Evolutionary conservation across 2,888 invertebrate species (phyloP), one percentile per base, ranked within the genome.

Genomic region (Eutolmus rufibarbis): DNA sequence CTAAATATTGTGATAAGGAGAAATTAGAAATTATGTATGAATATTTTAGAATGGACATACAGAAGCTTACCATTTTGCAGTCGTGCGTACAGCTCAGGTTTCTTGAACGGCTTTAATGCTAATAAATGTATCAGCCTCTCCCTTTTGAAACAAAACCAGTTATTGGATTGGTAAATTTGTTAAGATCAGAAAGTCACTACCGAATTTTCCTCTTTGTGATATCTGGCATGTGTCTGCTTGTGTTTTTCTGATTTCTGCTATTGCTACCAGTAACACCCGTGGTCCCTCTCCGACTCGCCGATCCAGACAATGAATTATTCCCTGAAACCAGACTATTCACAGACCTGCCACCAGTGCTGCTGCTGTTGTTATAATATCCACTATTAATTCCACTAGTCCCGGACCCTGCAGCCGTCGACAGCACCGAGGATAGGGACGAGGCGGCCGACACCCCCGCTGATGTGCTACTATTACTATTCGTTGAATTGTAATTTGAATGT

Each of bases 51-150:
- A 34, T 46, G 14, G 43, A 77, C 19, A 7, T 56, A 79, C 43
- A 37, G n/a, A 43, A 78, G 93, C 94, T 94, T 93, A 97, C 97
- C 97, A 94, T 95, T 96, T 90, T 93, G 95, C 90, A 98, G 94
- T 91, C 97, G 96, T 90, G 96, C 94, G 92, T 95, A 96, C 89
- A 98, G 93, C 94, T 98, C 98, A 88, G 97, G 97, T 94, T 97
- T 98, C 94, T 98, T 98, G 93, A 96, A 98, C 89, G 98, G 96
- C 94, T 96, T 96, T 93, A 98, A 93, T 90, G 98, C 98, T 93
- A 98, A 94, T 92, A 98, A 94, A 93, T 98, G 98, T 92, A 98
- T 97, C 92, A 98, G 95, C 93, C 98, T 95, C 94, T 98, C 98
- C 93, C 98, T 87, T n/a, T 66, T 57, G 28, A 14, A 79, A 78